Evolutionary conservation across 2,797 vertebrate species (phyloP), one percentile per base, ranked within the genome.

Genomic region (Fistularia commersonii): DNA sequence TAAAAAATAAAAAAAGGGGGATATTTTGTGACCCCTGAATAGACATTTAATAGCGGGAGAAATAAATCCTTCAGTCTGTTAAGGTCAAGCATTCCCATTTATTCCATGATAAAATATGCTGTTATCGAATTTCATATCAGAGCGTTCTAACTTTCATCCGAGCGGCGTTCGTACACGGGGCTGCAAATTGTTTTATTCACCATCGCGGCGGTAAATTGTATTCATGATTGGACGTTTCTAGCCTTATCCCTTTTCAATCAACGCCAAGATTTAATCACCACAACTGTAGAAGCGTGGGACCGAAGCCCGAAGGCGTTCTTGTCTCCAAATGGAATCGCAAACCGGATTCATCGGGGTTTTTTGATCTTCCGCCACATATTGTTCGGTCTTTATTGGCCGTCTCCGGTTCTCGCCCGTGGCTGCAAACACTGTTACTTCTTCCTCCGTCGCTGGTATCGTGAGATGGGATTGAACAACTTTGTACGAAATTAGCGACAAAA

Each of bases 301-400:
- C 0, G 3, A 59, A 64, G 65, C 65, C 32, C 0, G 3, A 60
- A 64, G 54, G 51, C 23, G 23, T 8, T 40, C 60, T 56, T 53
- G 8, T 44, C 41, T 56, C 51, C 54, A 61, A 68, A 73, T 71
- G 54, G 76, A 76, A 81, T 13, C 46, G 59, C 61, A 77, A 72
- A 72, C 70, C 11, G 3, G 57, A 75, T 69, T 69, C 51, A 65
- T 59, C 45, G 38, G 8, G 37, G 49, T 62, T 66, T 74, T 62
- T 55, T 62, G 41, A 78, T 76, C 61, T 66, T 54, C 49, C 38
- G 32, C 53, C 52, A 57, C 63, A 72, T 69, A 72, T 56, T 68
- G 63, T 72, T 61, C 45, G 42, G 41, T 70, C 55, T 65, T 65
- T 65, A 64, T 66, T 69, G 66, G 62, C 56, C 36, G 47, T 76